Evolutionary conservation across 2,888 invertebrate species (phyloP), one percentile per base, ranked within the genome.

Genomic region (Strigamia maritima): DNA sequence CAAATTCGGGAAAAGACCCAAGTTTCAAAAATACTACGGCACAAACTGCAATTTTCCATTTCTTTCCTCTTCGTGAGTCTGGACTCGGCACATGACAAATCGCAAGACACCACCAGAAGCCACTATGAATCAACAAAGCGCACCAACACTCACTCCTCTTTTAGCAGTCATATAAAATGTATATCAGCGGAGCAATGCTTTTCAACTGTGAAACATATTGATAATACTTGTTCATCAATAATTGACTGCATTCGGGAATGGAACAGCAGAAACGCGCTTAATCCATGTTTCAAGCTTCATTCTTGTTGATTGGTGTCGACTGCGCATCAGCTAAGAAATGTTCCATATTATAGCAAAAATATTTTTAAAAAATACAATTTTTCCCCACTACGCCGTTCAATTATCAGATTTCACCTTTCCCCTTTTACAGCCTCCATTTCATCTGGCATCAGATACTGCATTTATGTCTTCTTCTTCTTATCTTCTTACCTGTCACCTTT

Each of bases 31-130:
- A 49, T 49, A 49, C 49, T 14, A 49, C 19, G 49, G 49, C 49
- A 49, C 49, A 49, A 49, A 49, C 49, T 49, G 49, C 49, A 49
- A 49, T 49, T 49, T 49, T 49, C 49, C 49, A 49, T 49, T 49
- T 49, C 49, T 49, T 49, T 49, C 49, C 49, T 49, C 16, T 49
- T 49, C 19, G 49, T 49, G 49, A 3, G 16, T 19, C 49, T 49
- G 49, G 49, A 49, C 49, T 49, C 49, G 49, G 49, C 49, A 49
- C 49, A 49, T 49, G 49, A 49, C 49, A 49, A 49, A 49, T 49
- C 49, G 49, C 49, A 49, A 49, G 49, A 49, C 49, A 49, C 49
- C 49, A 49, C 49, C 49, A 49, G 49, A 49, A 49, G 49, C 49
- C 49, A 49, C 49, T 49, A 49, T 49, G 49, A 49, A 49, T 49